A percentile compares a stretch with the other conserved stretches of the same genome.
phyloP scores from a whole-genome alignment of 1,140 invertebrate genomes.

The Mamestra configurata region DNA sequence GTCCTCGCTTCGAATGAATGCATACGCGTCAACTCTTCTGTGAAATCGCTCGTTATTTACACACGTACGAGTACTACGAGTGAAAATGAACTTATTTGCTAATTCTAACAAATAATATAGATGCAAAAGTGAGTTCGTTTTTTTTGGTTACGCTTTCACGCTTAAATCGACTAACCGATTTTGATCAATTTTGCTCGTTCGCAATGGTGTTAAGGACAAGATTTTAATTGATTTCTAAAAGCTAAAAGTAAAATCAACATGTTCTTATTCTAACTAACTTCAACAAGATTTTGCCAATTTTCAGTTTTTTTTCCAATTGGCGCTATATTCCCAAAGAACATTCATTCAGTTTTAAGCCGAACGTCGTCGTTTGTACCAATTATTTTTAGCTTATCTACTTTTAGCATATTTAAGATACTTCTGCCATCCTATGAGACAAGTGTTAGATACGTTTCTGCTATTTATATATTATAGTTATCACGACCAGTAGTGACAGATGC shows the following conservation, averaged over 20 bases:
- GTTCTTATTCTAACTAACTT: too few relatives aligned
- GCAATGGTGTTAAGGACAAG: too few relatives aligned
- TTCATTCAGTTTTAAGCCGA: constrained; percentile 11
- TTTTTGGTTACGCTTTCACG: too few relatives aligned
- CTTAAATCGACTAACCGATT: too few relatives aligned
- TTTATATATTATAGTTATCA: background rate
- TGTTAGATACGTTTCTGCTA: background rate
- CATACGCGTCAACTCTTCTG: constrained; percentile 24
- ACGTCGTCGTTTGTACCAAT: background rate
- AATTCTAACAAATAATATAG: background rate
- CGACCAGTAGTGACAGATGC: background rate
- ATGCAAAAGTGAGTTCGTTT: too few relatives aligned
- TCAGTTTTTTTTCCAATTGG: background rate
- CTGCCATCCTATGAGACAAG: background rate
- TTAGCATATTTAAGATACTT: background rate
- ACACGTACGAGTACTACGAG: constrained; percentile 4
- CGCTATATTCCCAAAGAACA: too few relatives aligned
- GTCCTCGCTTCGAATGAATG: constrained; percentile 8
- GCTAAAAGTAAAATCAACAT: too few relatives aligned
- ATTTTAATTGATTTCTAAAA: too few relatives aligned
- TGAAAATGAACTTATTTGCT: background rate
- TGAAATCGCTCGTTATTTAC: constrained; percentile 28
- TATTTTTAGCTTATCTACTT: constrained; percentile 10
- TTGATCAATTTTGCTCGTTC: too few relatives aligned
- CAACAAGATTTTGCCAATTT: background rate